Base-by-base conservation (phyloP, 2,797 vertebrate genomes). In the Eptatretus atami region DNA sequence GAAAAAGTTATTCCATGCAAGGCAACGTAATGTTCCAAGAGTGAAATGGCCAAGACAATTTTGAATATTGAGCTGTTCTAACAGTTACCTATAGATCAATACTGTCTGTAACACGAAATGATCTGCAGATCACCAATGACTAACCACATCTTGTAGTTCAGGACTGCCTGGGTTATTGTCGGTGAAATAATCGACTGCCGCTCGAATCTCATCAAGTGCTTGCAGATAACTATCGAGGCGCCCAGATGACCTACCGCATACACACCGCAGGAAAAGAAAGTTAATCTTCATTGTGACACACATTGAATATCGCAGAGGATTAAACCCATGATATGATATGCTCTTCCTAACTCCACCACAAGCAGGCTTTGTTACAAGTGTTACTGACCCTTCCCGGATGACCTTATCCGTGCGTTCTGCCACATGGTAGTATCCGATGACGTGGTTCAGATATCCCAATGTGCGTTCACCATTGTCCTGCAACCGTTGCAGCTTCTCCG, bases 401-500 rank as follows among this genome's bases (percentile, higher is more conserved):
- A 86, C 85, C 69, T 79, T 78, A 76, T 98, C 85, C 0, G 88
- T 98, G 70, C 94, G 87, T 63, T 83, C 92, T 70, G 87, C 90
- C 66, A 98, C 90, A 0, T 94, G 87, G 71, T 93, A 93, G 73
- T 96, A 96, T 65, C 90, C 85, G 76, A 96, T 96, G 69, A 95
- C 86, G 0, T 94, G 90, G 66, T 94, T 87, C 76, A 98, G 77
- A 71, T 84, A 93, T 69, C 79, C 85, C 9, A 96, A 73, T 0
- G 86, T 96, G 70, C 85, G 84, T 70, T 98, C 90, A 53, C 95
- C 86, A 0, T 98, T 98, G 70, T 96, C 90, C 77, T 96, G 90
- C 66, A 96, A 78, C 13, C 90, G 80, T 73, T 98, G 90, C 69
- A 98, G 78, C 66, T 90, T 96, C 77, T 96, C 90, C 0, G 90